Conservation (phyloP, 2,888 invertebrate species). For the Neoaliturus tenellus region DNA sequence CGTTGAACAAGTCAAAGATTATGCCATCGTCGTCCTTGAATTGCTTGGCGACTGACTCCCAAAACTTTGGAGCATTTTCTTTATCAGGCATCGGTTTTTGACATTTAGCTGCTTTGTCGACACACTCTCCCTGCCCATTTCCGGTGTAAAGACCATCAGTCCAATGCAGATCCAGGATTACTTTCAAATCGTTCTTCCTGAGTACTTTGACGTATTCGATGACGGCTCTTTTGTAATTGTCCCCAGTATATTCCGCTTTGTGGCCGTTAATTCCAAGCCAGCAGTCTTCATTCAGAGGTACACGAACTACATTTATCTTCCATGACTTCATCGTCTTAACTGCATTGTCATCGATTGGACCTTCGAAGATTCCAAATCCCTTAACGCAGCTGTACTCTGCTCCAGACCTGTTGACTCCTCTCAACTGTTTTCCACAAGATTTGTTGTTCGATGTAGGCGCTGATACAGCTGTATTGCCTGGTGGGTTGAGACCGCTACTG, state of each 20-base stretch:
- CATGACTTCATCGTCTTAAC: conserved; percentile 10
- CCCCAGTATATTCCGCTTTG: not conserved
- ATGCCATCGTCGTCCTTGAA: conserved; percentile 29
- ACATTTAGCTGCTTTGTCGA: not conserved
- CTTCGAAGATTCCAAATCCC: conserved; percentile 3
- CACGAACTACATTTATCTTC: conserved; percentile 23
- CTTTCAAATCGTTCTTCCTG: conserved; percentile 10
- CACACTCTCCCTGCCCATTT: not conserved
- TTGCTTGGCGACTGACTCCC: conserved; percentile 14
- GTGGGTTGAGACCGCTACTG: not conserved
- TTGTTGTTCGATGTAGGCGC: not conserved
- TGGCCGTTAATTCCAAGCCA: not conserved
- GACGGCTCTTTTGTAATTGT: not conserved
- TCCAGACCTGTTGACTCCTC: conserved; percentile 33
- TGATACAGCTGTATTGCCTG: not conserved
- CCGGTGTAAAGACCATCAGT: conserved; percentile 10
- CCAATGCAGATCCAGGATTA: conserved; percentile 39
- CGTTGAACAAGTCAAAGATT: conserved; percentile 40
- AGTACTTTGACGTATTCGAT: not conserved
- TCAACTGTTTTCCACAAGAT: not conserved
- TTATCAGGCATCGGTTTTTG: conserved; percentile 38
- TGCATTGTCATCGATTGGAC: conserved; percentile 7
- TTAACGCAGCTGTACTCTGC: conserved; percentile 16
- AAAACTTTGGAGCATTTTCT: conserved; percentile 28
- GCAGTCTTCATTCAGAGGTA: conserved; percentile 34